These are phyloP conservation scores for Hydraecia micacea DNA, from an alignment of 2,888 invertebrate species.

Conservation along the genomic window DNA sequence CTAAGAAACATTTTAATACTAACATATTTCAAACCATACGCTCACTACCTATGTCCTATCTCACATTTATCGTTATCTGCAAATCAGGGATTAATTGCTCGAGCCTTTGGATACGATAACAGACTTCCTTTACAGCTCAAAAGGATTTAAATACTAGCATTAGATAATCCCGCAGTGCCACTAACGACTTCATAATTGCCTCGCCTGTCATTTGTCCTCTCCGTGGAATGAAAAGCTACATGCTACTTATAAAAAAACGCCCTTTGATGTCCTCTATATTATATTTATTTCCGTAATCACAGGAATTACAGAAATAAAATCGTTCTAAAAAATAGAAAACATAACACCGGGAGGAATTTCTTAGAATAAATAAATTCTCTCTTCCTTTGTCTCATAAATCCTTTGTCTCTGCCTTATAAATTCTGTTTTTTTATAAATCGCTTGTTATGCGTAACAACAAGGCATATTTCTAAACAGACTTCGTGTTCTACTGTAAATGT, in stretches of 20 bases:
- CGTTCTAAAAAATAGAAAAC: slow-evolving; percentile 57
- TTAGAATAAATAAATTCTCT: slow-evolving; percentile 65
- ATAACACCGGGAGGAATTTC: slow-evolving; percentile 55
- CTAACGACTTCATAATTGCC: slow-evolving; percentile 71
- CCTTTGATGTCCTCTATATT: slow-evolving; percentile 60
- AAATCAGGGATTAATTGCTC: slow-evolving; percentile 11
- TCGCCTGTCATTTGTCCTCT: slow-evolving; percentile 65
- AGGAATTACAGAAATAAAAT: slow-evolving; percentile 61
- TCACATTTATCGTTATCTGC: neutral
- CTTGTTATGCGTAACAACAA: slow-evolving; percentile 69
- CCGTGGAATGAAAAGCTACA: slow-evolving; percentile 52
- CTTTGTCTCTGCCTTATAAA: slow-evolving; percentile 68
- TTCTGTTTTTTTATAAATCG: slow-evolving; percentile 67
- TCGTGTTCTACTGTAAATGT: slow-evolving; percentile 52
- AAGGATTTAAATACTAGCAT: slow-evolving; percentile 66
- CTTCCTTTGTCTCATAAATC: slow-evolving; percentile 70
- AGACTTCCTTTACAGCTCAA: slow-evolving; percentile 28
- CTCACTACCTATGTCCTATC: slow-evolving; percentile 9
- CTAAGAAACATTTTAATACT: slow-evolving; percentile 62
- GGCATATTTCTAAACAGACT: slow-evolving; percentile 63
- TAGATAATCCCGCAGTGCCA: slow-evolving; percentile 63
- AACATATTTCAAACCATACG: slow-evolving; percentile 35
- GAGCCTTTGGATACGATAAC: slow-evolving; percentile 24
- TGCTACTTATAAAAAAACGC: slow-evolving; percentile 50
- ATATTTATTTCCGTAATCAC: slow-evolving; percentile 64